These are phyloP conservation scores for Boleophthalmus pectinirostris DNA, from an alignment of 2,113 vertebrate genomes.

Conservation along the genomic window DNA sequence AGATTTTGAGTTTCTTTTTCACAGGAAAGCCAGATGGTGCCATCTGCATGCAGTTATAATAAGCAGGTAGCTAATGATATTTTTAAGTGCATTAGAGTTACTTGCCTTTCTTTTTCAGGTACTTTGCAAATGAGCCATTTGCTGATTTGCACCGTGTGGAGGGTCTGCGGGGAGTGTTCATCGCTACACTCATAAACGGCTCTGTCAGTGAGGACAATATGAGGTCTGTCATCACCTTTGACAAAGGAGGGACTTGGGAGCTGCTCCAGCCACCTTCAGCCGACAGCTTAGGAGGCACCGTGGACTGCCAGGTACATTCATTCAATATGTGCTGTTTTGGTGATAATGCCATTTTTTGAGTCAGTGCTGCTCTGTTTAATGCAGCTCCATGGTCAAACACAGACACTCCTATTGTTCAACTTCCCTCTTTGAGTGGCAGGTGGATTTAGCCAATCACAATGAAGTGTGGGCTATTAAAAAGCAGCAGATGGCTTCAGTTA, in stretches of 20 bases:
- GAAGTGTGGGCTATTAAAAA: too few species aligned
- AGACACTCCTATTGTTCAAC: too few species aligned
- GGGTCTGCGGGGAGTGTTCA: slow-evolving; percentile 90
- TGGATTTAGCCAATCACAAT: too few species aligned
- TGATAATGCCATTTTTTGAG: too few species aligned
- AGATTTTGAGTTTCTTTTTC: neutral
- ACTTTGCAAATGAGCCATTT: slow-evolving; percentile 94
- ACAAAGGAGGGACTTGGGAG: slow-evolving; percentile 99
- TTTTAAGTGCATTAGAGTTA: neutral
- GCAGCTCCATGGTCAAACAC: too few species aligned
- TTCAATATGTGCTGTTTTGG: neutral
- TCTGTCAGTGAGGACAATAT: slow-evolving; percentile 93
- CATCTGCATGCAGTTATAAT: neutral
- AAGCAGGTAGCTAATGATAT: neutral
- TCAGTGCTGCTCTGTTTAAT: too few species aligned
- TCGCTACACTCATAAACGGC: slow-evolving; percentile 91
- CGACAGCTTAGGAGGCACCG: slow-evolving; percentile 86
- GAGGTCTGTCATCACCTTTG: slow-evolving; percentile 96
- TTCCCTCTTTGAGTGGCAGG: too few species aligned
- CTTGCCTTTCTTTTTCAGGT: slow-evolving; percentile 71
- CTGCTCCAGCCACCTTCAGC: slow-evolving; percentile 87
- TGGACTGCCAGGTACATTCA: slow-evolving; percentile 87
- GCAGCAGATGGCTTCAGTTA: too few species aligned
- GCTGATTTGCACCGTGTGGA: slow-evolving; percentile 94
- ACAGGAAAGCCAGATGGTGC: neutral